Percentiles rank a stretch among this genome's conserved stretches.
Conservation (phyloP, 1,140 invertebrate genomes). For the Lepidurus apus region DNA sequence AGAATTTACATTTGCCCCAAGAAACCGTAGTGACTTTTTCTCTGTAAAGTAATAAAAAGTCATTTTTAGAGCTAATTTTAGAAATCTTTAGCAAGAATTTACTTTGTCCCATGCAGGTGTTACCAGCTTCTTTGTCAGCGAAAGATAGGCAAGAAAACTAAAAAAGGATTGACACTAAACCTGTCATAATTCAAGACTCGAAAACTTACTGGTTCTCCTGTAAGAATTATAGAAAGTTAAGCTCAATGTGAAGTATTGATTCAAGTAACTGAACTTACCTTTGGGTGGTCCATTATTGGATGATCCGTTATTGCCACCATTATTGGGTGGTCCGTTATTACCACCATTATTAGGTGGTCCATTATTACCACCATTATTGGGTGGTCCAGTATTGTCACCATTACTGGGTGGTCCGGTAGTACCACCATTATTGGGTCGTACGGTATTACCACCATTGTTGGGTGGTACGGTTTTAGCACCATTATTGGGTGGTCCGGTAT, state of each 20-base stretch:
- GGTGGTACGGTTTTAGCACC: too few species aligned
- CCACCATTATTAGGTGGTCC: too few species aligned
- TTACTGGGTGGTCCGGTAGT: too few species aligned
- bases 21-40: too few species aligned
- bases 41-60: neutral
- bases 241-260: neutral
- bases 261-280: neutral
- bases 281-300: neutral
- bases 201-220: neutral
- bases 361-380: too few species aligned
- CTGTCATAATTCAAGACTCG: neutral
- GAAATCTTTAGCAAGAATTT: neutral
- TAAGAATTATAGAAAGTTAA: neutral
- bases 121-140: neutral
- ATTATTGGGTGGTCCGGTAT: too few species aligned
- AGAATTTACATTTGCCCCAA: too few species aligned
- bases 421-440: too few species aligned
- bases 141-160: neutral
- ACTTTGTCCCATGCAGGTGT: neutral
- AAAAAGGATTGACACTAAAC: neutral
- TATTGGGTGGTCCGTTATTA: too few species aligned
- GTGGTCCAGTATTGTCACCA: too few species aligned
- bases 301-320: neutral
- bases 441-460: too few species aligned
- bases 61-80: neutral